A percentile compares a stretch with the other conserved stretches of the same genome.
Conservation (phyloP, 2,888 invertebrate genomes). For the Scaptomyza cyrtandrae region DNA sequence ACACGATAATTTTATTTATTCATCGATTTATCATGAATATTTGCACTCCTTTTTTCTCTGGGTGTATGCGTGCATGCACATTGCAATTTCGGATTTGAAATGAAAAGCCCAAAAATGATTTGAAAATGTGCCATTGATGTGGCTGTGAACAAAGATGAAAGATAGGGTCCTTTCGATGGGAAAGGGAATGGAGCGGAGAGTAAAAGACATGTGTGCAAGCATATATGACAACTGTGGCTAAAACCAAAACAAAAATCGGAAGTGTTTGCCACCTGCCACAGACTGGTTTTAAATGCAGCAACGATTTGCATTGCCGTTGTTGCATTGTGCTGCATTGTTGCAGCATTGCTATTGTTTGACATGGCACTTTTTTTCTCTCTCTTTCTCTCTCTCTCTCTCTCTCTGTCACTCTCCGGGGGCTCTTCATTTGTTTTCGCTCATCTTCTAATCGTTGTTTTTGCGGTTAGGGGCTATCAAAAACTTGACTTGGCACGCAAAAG, state of each 20-base stretch:
- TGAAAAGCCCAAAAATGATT: conserved; percentile 1
- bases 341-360: not conserved
- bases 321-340: not conserved
- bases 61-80: not conserved
- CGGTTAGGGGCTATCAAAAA: conserved; percentile 41
- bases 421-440: conserved; percentile 48
- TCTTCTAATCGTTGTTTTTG: conserved; percentile 38
- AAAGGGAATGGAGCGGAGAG: not conserved
- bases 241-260: conserved; percentile 19
- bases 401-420: not conserved
- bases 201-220: conserved; percentile 37
- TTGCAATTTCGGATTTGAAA: no score
- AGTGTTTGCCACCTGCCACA: conserved; percentile 34
- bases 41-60: no score
- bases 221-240: conserved; percentile 40
- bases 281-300: not conserved
- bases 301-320: not conserved
- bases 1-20: no score
- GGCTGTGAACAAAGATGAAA: conserved; percentile 1
- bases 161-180: not conserved
- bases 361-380: not conserved
- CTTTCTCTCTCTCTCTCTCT: not conserved
- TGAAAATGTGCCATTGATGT: conserved; percentile 9
- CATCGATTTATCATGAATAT: no score
- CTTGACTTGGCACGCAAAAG: conserved; percentile 37